phyloP scores from a whole-genome alignment of 2,888 invertebrate genomes.

The Calliphora vomitoria region DNA sequence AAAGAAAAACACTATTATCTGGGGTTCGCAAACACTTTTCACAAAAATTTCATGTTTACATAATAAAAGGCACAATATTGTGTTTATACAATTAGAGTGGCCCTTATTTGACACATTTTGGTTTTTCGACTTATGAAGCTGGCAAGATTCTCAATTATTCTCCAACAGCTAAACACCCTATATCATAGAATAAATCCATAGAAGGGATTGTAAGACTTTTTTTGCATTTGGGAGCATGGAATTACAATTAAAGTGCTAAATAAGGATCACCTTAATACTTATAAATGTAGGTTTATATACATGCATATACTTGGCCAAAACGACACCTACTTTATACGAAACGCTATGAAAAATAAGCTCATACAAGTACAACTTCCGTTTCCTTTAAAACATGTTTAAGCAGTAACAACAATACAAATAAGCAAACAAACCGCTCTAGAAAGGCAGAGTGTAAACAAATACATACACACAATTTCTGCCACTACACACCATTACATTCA shows the following conservation, averaged over 20 bases:
- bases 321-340: constrained; percentile 68
- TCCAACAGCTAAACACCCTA: too few species aligned
- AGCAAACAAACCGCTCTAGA: constrained; percentile 20
- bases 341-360: constrained; percentile 60
- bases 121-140: too few species aligned
- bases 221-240: too few species aligned
- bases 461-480: not conserved
- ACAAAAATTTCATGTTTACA: constrained; percentile 59
- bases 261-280: too few species aligned
- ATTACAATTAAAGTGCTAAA: too few species aligned
- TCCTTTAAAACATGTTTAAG: constrained; percentile 67
- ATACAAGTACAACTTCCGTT: constrained; percentile 71
- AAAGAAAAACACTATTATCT: constrained; percentile 63
- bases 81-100: not conserved
- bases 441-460: constrained; percentile 22
- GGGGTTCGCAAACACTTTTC: constrained; percentile 57
- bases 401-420: constrained; percentile 55
- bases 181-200: too few species aligned
- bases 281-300: too few species aligned
- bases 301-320: constrained; percentile 31
- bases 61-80: constrained; percentile 29
- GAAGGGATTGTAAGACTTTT: too few species aligned
- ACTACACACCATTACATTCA: not conserved
- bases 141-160: too few species aligned
- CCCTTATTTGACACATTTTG: too few species aligned